Evolutionary conservation across 2,888 invertebrate genomes (phyloP).

Genomic region (Thereva unica): DNA sequence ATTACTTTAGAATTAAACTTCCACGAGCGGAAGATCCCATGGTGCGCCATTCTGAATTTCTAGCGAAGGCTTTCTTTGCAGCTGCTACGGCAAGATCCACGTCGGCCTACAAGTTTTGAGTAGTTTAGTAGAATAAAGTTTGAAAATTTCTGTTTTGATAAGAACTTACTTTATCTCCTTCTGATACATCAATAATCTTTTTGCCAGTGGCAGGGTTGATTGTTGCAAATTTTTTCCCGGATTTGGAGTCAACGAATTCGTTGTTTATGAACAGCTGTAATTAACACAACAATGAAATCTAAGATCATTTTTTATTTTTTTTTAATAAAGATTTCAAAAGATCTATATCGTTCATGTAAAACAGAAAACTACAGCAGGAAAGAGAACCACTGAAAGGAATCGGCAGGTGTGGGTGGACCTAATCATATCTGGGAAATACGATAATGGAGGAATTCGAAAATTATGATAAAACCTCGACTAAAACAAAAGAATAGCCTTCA

Average conservation of each 20-base stretch:
- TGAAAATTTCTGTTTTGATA: not conserved
- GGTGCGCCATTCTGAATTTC: conserved; percentile 75
- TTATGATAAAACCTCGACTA: no score
- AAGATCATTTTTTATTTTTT: no score
- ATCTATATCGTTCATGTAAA: no score
- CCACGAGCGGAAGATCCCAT: conserved; percentile 83
- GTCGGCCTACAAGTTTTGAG: conserved; percentile 63
- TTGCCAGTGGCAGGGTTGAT: conserved; percentile 81
- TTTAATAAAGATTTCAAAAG: no score
- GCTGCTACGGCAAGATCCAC: conserved; percentile 80
- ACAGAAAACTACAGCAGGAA: no score
- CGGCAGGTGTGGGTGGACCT: no score
- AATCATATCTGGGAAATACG: no score
- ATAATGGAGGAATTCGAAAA: no score
- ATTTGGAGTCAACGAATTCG: conserved; percentile 78
- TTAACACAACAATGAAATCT: conserved; percentile 32
- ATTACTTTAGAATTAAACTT: conserved; percentile 66
- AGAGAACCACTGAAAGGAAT: no score
- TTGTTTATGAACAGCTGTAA: conserved; percentile 82
- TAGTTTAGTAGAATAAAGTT: conserved; percentile 5
- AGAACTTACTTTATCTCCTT: conserved; percentile 76
- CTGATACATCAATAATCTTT: conserved; percentile 76
- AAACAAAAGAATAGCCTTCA: no score
- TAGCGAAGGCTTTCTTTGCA: conserved; percentile 75
- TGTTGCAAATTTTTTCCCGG: conserved; percentile 84